These are phyloP conservation scores for Sceloporus tristichus DNA, from an alignment of 2,113 vertebrate genomes.

Conservation along the genomic window DNA sequence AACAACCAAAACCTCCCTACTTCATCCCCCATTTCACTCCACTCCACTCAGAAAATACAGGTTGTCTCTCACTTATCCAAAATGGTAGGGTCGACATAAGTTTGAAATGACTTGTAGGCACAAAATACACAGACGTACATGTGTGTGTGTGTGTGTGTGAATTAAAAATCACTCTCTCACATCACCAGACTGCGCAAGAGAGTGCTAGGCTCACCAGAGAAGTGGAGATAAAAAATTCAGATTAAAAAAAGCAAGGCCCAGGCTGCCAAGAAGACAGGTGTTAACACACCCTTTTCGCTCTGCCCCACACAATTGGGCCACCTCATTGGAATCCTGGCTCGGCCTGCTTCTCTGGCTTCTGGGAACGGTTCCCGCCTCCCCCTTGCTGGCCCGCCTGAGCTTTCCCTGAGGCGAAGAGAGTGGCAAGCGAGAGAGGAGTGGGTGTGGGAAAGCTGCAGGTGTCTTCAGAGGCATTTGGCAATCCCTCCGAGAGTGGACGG, in stretches of 20 bases:
- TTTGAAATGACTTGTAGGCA: too few species aligned
- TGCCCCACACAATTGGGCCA: constrained; percentile 42
- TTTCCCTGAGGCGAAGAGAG: constrained; percentile 35
- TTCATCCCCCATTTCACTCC: too few species aligned
- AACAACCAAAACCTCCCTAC: too few species aligned
- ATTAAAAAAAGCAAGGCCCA: not conserved
- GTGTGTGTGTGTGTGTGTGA: too few species aligned
- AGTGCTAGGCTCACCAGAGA: not conserved
- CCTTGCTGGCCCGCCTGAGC: constrained; percentile 6
- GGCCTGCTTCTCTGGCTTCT: constrained; percentile 45
- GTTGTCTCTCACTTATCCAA: too few species aligned
- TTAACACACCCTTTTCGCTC: constrained; percentile 19
- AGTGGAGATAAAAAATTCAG: not conserved
- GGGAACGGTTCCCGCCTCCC: constrained; percentile 16
- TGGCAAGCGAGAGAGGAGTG: constrained; percentile 42
- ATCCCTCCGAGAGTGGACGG: not conserved
- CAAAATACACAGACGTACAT: too few species aligned
- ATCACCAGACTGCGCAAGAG: not conserved
- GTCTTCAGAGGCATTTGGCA: constrained; percentile 52
- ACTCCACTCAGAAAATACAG: too few species aligned
- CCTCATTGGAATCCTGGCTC: constrained; percentile 31
- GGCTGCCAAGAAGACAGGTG: constrained; percentile 1
- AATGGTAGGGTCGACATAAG: too few species aligned
- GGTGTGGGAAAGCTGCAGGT: constrained; percentile 68
- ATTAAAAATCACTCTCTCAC: not conserved